phyloP scores from a whole-genome alignment of 2,888 invertebrate genomes.

The Amphimallon solstitiale region DNA sequence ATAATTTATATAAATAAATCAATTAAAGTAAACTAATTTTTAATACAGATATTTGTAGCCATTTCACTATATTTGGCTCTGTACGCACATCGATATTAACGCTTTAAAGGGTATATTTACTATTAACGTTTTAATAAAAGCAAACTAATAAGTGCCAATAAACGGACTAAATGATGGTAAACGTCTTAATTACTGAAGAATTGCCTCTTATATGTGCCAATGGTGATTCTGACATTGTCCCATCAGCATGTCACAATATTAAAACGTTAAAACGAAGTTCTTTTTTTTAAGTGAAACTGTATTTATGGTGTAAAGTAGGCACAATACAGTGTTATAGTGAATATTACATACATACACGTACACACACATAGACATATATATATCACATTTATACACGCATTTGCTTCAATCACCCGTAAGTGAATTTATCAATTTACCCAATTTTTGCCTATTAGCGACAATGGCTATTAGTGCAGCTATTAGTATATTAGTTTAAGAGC shows the following conservation, averaged over 20 bases:
- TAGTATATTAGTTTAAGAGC: slow-evolving; percentile 64
- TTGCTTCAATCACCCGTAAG: slow-evolving; percentile 54
- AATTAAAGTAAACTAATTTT: not conserved
- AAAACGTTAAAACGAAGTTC: slow-evolving; percentile 3
- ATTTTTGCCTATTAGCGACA: slow-evolving; percentile 66
- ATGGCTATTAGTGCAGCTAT: slow-evolving; percentile 65
- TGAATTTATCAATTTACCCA: slow-evolving; percentile 67
- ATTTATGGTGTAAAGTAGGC: no score
- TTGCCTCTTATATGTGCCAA: slow-evolving; percentile 30
- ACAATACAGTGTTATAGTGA: not conserved
- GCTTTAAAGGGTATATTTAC: slow-evolving; percentile 21
- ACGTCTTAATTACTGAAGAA: slow-evolving; percentile 32
- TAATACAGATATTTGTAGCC: not conserved
- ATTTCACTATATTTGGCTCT: not conserved
- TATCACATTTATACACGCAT: slow-evolving; percentile 19
- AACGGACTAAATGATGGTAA: slow-evolving; percentile 32
- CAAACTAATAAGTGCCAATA: slow-evolving; percentile 32
- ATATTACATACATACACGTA: not conserved
- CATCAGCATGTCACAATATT: slow-evolving; percentile 19
- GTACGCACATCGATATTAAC: not conserved
- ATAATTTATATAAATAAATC: no score
- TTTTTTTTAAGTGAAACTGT: slow-evolving; percentile 21
- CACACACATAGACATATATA: not conserved
- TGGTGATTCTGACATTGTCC: slow-evolving; percentile 28
- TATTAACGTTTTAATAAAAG: slow-evolving; percentile 15